These are phyloP conservation scores for Cuculus canorus DNA, from an alignment of 2,797 vertebrate genomes.

Conservation along the genomic window DNA sequence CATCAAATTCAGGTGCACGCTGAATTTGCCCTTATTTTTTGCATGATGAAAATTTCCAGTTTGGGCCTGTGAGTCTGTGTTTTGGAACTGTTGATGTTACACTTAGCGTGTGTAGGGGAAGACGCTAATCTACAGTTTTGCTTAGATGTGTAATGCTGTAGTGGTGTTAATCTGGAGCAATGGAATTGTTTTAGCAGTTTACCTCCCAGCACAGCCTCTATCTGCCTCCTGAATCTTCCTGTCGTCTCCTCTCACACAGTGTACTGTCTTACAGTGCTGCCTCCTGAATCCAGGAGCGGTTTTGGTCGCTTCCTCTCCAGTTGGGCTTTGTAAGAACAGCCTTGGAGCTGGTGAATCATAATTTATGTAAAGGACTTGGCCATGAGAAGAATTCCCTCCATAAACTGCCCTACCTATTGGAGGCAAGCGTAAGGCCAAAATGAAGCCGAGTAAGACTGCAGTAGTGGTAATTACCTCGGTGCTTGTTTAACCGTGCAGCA, in stretches of 20 bases:
- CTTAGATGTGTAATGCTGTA: not conserved
- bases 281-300: not conserved
- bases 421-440: not conserved
- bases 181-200: not conserved
- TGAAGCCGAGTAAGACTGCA: not conserved
- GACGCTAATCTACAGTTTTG: not conserved
- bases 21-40: not conserved
- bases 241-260: not conserved
- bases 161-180: not conserved
- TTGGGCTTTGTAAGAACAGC: not conserved
- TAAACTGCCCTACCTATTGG: not conserved
- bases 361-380: not conserved
- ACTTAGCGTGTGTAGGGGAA: not conserved
- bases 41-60: not conserved
- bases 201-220: not conserved
- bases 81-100: not conserved
- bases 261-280: not conserved
- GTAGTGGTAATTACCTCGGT: slow-evolving; percentile 5
- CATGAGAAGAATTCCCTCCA: not conserved
- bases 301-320: not conserved
- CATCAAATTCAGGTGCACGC: not conserved
- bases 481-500: slow-evolving; percentile 50
- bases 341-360: not conserved
- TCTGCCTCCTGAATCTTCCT: not conserved
- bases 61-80: not conserved